A percentile compares a stretch with the other conserved stretches of the same genome.
Evolutionary conservation across 2,113 vertebrate species (phyloP).

Genomic region (Chaetura pelagica): DNA sequence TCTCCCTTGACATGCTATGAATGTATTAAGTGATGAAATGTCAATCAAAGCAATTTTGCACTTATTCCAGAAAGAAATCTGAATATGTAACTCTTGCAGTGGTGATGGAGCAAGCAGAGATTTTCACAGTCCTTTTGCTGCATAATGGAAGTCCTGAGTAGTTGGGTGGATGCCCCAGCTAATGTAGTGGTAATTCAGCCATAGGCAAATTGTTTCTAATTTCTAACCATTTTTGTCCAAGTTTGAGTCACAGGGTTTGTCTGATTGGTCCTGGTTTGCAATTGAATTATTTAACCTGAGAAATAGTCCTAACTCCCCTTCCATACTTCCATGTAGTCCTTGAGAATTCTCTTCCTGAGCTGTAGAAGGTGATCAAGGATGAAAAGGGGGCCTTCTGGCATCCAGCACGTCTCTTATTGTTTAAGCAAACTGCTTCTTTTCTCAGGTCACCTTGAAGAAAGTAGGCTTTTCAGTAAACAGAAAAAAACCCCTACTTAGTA

Average conservation of each 20-base stretch:
- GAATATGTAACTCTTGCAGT: background rate
- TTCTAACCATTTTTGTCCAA: background rate
- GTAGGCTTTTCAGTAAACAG: constrained; percentile 29
- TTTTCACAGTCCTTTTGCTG: background rate
- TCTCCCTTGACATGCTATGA: constrained; percentile 41
- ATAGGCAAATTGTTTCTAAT: background rate
- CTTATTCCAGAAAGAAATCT: constrained; percentile 40
- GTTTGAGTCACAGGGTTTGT: background rate
- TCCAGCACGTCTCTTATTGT: background rate
- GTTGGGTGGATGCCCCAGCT: background rate
- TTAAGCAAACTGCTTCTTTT: background rate
- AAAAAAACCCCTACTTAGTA: constrained; percentile 25
- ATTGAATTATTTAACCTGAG: background rate
- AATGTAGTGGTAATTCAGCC: background rate
- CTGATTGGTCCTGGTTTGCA: background rate
- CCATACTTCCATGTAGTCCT: background rate
- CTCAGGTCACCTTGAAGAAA: constrained; percentile 47
- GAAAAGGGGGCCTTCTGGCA: background rate
- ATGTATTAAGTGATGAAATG: constrained; percentile 49
- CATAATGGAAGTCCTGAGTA: background rate
- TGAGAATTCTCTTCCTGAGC: background rate
- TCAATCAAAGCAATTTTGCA: constrained; percentile 48
- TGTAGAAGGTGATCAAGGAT: background rate
- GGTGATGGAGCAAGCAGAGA: background rate
- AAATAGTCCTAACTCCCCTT: background rate